Evolutionary conservation across 2,113 vertebrate species (phyloP), one percentile per base, ranked within the genome.

Genomic region (Callopanchax toddi): DNA sequence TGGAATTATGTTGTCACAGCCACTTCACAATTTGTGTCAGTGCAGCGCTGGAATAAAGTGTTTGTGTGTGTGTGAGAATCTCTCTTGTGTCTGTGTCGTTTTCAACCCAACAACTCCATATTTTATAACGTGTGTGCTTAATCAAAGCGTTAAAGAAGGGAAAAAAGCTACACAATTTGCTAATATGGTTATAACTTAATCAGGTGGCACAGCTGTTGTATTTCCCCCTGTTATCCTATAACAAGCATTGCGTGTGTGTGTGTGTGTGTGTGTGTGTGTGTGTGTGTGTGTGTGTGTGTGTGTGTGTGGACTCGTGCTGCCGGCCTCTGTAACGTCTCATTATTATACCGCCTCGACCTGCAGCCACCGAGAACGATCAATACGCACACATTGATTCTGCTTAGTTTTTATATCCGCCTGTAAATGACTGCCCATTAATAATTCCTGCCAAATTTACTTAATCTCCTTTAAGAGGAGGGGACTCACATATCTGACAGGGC

Each of bases 1-100:
- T 89, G 90, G 92, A 93, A 93, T 93, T 93, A 93, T 93, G 91
- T 92, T 93, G 92, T 93, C 92, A 92, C 91, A 89, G 89, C 85
- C 87, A 90, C 92, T 93, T 89, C 85, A 91, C 89, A 91, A 89
- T 91, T 91, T 91, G 89, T 91, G 89, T 91, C 80, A 81, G 84
- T 81, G 78, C 83, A 74, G 80, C 26, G 68, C 76, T 71, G 52
- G 74, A 79, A 90, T 80, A 90, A 88, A 83, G 75, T 79, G 63
- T 78, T 77, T 81, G 71, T 71, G 46, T 61, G 55, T 67, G 76
- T 62, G 71, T 64, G 64, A 44, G 48, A 71, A 68, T 83, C 70
- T 74, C 74, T 78, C 73, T 79, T 6, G 39, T 82, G 87, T 86
- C 79, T 81, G 80, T 86, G 77, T 84, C 87, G 89, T 87, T 89